Evolutionary conservation across 2,113 vertebrate species (phyloP), one percentile per base, ranked within the genome.

Genomic region (Myrmecobius fasciatus): DNA sequence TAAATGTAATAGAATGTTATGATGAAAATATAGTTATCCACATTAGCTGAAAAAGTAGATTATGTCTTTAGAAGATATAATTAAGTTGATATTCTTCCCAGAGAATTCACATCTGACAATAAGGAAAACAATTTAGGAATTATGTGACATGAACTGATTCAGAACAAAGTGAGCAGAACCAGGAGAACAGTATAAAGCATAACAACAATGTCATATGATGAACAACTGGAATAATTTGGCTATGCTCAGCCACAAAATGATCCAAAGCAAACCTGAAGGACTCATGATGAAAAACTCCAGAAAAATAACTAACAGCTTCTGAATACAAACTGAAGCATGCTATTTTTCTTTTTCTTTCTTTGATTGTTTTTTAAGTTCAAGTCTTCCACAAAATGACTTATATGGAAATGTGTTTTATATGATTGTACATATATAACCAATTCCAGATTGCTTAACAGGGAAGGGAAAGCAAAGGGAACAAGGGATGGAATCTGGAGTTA

Each of bases 21-120:
- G 28, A 93, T 92, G 89, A 95, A 95, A 95, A n/a, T 54, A 94
- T 31, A 93, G 6, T n/a, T 43, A 43, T 43, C 20, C 67, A 83
- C 8, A 24, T 83, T 83, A 43, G n/a, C 67, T 83, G 17, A 75
- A 75, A 60, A n/a, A n/a, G 17, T 75, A n/a, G 36, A 75, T 75
- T 31, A n/a, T 67, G 4, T 47, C 3, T 93, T 92, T 91, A 90
- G 90, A 6, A 43, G 52, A 54, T 91, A 92, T 88, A 53, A 52
- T 49, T 14, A 91, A 11, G 2, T 92, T 97, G 26, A 54, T 90
- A 48, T 0, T 8, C 1, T 89, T 95, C 53, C 94, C 25, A 95
- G 91, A 47, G 52, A 94, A 90, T 47, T 95, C 25, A 91, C 20
- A 31, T 94, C 75, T 95, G 92, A 3, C 46, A 93, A 89, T 91